These are phyloP conservation scores for Porites lutea DNA, from an alignment of 64 coral and sea anemone genomes.

Conservation along the genomic window DNA sequence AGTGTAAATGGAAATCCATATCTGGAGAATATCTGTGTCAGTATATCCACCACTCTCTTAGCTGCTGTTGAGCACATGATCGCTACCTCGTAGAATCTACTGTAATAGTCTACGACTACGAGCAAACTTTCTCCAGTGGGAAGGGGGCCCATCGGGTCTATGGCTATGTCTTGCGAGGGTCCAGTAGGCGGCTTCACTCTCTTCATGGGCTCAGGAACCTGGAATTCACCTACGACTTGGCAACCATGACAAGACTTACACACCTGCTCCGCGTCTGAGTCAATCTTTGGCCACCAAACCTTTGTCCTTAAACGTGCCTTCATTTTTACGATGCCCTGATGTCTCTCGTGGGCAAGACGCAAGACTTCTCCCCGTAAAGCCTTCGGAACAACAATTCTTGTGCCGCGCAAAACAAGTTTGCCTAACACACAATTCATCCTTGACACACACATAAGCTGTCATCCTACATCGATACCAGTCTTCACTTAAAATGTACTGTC, in stretches of 20 bases:
- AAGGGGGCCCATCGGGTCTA: background rate
- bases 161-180: slow-evolving; percentile 20
- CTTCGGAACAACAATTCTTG: background rate
- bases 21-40: too few species aligned
- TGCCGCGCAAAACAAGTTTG: background rate
- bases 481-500: slow-evolving; percentile 3
- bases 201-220: background rate
- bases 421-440: background rate
- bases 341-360: background rate
- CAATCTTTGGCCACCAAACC: too few species aligned
- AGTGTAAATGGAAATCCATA: too few species aligned
- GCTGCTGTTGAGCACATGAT: too few species aligned
- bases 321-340: background rate
- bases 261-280: too few species aligned
- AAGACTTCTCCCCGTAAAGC: background rate
- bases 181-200: slow-evolving; percentile 5
- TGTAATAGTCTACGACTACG: too few species aligned
- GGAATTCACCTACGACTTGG: slow-evolving; percentile 7
- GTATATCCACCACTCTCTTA: too few species aligned
- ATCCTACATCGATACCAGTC: slow-evolving; percentile 17
- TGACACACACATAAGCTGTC: slow-evolving; percentile 31
- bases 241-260: slow-evolving; percentile 23
- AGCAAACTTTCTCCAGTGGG: too few species aligned
- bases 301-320: background rate
- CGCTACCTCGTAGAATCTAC: too few species aligned